Conservation (phyloP, 2,888 invertebrate species). For the Lasioglossum lativentre region DNA sequence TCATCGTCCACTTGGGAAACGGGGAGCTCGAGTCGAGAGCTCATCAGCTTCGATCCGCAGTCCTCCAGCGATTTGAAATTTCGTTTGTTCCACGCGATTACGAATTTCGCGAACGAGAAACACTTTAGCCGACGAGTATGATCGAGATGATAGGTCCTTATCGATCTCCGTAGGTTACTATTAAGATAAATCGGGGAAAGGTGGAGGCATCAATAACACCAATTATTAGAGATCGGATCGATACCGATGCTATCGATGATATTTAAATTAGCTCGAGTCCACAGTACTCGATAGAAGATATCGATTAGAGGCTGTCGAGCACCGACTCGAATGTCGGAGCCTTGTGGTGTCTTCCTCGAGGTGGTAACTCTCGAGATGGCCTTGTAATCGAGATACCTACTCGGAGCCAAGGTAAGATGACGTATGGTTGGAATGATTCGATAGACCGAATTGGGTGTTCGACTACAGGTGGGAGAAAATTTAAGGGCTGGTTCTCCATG, state of each 20-base stretch:
- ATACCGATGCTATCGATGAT: neutral
- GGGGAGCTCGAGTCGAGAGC: constrained; percentile 22
- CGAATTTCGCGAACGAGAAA: constrained; percentile 6
- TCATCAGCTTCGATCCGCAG: constrained; percentile 30
- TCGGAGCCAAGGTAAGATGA: too few species aligned
- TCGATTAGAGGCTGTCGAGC: neutral
- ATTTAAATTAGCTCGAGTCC: neutral
- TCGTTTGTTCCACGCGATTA: constrained; percentile 22
- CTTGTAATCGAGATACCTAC: too few species aligned
- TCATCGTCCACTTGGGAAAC: constrained; percentile 29
- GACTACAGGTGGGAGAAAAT: too few species aligned
- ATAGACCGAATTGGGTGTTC: too few species aligned
- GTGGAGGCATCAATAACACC: neutral
- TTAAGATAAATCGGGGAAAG: neutral
- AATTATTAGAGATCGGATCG: neutral
- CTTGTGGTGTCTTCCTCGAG: too few species aligned
- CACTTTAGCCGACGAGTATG: neutral
- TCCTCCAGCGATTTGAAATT: constrained; percentile 26
- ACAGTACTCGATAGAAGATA: neutral
- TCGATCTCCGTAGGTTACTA: neutral
- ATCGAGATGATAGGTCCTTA: neutral
- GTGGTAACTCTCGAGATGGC: too few species aligned
- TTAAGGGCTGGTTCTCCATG: too few species aligned
- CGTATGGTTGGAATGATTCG: too few species aligned
- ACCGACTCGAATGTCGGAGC: too few species aligned